Conservation (phyloP, 2,888 invertebrate genomes). For the Orthonychiurus folsomi region DNA sequence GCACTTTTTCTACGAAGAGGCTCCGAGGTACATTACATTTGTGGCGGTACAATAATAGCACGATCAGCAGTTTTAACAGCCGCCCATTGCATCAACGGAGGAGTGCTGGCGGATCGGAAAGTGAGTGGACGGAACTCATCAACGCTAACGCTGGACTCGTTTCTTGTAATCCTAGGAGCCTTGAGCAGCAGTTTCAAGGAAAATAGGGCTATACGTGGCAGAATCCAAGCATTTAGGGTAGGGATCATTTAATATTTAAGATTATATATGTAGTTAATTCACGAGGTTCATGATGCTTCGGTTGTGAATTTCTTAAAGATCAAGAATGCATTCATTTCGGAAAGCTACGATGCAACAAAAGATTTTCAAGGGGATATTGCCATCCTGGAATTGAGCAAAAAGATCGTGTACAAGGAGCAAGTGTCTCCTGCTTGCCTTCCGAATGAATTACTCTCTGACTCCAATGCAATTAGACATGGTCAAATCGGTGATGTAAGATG, state of each 20-base stretch:
- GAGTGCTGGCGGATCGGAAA: neutral
- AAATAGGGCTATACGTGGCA: neutral
- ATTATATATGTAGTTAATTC: neutral
- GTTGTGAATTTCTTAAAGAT: no score
- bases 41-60: neutral
- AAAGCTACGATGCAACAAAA: neutral
- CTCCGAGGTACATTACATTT: neutral
- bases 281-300: no score
- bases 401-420: neutral
- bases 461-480: neutral
- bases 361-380: constrained; percentile 5
- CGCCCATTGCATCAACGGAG: neutral
- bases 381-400: neutral
- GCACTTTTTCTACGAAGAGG: neutral
- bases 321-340: no score
- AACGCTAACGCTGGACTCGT: neutral
- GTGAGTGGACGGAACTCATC: no score
- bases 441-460: neutral
- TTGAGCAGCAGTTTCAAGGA: neutral
- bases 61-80: neutral
- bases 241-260: neutral
- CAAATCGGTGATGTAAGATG: neutral
- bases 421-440: constrained; percentile 7
- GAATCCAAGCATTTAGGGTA: neutral
- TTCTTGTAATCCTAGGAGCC: neutral